phyloP scores from a whole-genome alignment of 2,113 vertebrate genomes.

The Monopterus albus region DNA sequence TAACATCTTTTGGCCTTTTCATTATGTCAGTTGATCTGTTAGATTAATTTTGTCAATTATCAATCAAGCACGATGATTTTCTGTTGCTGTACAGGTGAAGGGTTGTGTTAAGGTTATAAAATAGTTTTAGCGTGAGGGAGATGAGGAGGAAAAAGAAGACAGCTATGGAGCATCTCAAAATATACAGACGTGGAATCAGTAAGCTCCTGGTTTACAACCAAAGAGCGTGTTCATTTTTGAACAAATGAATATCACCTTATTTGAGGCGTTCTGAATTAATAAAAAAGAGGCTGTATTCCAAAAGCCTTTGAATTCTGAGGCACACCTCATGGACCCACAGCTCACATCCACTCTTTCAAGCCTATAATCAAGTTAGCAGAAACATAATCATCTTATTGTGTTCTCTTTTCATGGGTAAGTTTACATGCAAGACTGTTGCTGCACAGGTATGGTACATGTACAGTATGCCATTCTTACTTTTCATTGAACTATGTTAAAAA shows the following conservation, averaged over 20 bases:
- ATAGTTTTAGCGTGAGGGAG: constrained; percentile 16
- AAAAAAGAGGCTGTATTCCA: constrained; percentile 21
- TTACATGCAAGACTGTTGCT: constrained; percentile 48
- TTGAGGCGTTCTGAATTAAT: constrained; percentile 41
- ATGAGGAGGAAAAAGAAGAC: constrained; percentile 3
- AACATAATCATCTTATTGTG: constrained; percentile 62
- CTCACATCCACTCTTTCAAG: constrained; percentile 62
- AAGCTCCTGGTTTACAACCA: constrained; percentile 7
- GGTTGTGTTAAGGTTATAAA: constrained; percentile 5
- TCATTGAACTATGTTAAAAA: constrained; percentile 8
- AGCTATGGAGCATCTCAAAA: constrained; percentile 2
- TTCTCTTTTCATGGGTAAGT: constrained; percentile 40
- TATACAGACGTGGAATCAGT: constrained; percentile 17
- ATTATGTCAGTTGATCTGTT: constrained; percentile 19
- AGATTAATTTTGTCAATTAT: constrained; percentile 35
- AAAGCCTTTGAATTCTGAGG: constrained; percentile 47
- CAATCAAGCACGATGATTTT: constrained; percentile 31
- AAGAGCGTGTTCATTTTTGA: constrained; percentile 46
- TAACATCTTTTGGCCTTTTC: constrained; percentile 15
- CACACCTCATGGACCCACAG: constrained; percentile 43
- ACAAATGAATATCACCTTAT: constrained; percentile 42
- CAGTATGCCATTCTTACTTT: background rate
- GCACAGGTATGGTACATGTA: constrained; percentile 25
- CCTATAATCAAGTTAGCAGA: constrained; percentile 64
- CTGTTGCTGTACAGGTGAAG: constrained; percentile 24